Conservation (phyloP, 2,113 vertebrate genomes). For the Hippocampus guttulatus region DNA sequence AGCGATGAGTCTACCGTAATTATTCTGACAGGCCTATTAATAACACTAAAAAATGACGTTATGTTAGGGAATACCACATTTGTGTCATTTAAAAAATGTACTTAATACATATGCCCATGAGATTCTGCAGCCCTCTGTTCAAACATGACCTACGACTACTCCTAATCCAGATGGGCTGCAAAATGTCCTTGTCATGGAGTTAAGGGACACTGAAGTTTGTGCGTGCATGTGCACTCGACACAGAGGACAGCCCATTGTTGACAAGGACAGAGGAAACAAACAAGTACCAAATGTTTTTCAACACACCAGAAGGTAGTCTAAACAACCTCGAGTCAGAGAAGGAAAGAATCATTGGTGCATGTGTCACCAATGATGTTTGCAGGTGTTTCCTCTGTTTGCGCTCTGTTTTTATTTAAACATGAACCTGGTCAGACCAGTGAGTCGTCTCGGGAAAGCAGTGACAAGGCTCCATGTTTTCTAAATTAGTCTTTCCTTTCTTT, state of each 20-base stretch:
- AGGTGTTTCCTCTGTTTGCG: constrained; percentile 41
- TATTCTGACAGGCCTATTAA: neutral
- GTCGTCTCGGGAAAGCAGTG: constrained; percentile 7
- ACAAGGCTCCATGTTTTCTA: constrained; percentile 10
- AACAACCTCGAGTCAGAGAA: constrained; percentile 9
- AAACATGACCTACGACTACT: constrained; percentile 1
- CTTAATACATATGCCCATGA: neutral
- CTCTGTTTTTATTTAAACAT: constrained; percentile 63
- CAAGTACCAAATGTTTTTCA: neutral
- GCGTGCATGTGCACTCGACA: neutral
- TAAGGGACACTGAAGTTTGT: neutral
- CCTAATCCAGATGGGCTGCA: neutral
- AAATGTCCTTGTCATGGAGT: constrained; percentile 3
- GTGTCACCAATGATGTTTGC: constrained; percentile 20
- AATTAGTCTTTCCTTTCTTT: constrained; percentile 20
- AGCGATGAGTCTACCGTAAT: too few relatives aligned
- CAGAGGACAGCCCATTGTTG: neutral
- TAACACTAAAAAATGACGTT: neutral
- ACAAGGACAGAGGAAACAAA: neutral
- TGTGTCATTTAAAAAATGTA: too few relatives aligned
- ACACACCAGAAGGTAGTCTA: constrained; percentile 2
- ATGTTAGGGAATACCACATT: neutral
- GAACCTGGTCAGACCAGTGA: constrained; percentile 56
- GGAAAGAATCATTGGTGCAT: constrained; percentile 6
- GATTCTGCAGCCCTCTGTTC: constrained; percentile 13